Evolutionary conservation across 1,140 invertebrate species (phyloP).

Genomic region (Aricia agestis): DNA sequence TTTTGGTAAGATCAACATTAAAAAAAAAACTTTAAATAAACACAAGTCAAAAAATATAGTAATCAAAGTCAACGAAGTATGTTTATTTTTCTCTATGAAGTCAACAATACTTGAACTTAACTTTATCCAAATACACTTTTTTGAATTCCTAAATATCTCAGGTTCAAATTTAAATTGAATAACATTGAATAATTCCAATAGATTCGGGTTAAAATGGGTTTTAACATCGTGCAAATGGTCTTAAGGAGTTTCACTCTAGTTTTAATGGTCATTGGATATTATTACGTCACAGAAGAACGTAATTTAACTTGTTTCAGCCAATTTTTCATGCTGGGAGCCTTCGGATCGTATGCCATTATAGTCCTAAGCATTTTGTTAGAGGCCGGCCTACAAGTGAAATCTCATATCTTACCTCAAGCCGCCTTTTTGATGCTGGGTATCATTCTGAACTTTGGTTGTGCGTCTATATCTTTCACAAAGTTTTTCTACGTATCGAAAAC

Average conservation of each 20-base stretch:
- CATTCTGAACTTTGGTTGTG: constrained; percentile 35
- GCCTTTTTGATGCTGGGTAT: constrained; percentile 36
- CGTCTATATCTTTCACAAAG: constrained; percentile 34
- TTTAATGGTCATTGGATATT: constrained; percentile 40
- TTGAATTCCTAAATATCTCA: too few relatives aligned
- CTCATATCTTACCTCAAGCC: constrained; percentile 37
- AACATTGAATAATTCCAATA: neutral
- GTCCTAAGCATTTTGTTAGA: constrained; percentile 46
- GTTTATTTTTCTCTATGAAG: too few relatives aligned
- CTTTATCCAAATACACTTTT: too few relatives aligned
- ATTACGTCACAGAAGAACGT: constrained; percentile 41
- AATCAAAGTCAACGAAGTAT: too few relatives aligned
- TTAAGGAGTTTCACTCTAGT: constrained; percentile 38
- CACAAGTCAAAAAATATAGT: too few relatives aligned
- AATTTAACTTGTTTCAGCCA: constrained; percentile 33
- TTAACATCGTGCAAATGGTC: constrained; percentile 44
- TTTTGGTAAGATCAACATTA: too few relatives aligned
- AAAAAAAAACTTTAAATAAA: too few relatives aligned
- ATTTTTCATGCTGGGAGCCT: constrained; percentile 49
- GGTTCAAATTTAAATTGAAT: too few relatives aligned
- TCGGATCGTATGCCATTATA: constrained; percentile 40
- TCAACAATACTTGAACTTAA: too few relatives aligned
- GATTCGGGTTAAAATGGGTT: neutral
- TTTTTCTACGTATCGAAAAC: constrained; percentile 29
- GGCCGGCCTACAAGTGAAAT: constrained; percentile 37